Evolutionary conservation across 2,797 vertebrate species (phyloP).

Genomic region (Craterocephalus amniculus): DNA sequence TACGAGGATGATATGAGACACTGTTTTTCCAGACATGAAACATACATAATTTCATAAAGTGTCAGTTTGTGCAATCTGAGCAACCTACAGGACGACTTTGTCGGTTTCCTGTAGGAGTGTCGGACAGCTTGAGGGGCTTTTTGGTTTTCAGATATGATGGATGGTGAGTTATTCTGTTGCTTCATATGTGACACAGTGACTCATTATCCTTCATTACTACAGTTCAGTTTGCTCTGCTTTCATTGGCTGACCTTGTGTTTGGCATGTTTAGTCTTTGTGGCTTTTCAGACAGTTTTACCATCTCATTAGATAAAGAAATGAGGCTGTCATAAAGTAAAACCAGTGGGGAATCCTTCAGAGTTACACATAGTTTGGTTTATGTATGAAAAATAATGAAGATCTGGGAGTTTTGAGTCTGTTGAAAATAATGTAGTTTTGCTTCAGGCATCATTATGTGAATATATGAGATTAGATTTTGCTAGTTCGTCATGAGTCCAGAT

Average conservation of each 20-base stretch:
- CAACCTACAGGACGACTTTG: not conserved
- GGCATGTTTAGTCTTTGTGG: conserved; percentile 7
- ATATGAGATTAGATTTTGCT: too few species aligned
- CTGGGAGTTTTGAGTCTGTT: too few species aligned
- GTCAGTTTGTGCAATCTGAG: not conserved
- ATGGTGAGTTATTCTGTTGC: conserved; percentile 20
- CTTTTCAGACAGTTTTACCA: conserved; percentile 2
- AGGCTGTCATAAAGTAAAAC: not conserved
- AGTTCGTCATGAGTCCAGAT: too few species aligned
- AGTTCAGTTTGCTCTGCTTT: conserved; percentile 12
- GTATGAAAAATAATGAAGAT: too few species aligned
- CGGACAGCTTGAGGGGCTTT: conserved; percentile 1
- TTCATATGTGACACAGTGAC: conserved; percentile 35
- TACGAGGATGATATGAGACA: not conserved
- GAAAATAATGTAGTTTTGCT: too few species aligned
- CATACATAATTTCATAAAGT: conserved; percentile 3
- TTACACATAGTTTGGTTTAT: too few species aligned
- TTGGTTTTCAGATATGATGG: conserved; percentile 26
- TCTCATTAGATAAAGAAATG: conserved; percentile 10
- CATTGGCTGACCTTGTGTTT: not conserved
- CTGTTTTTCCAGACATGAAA: not conserved
- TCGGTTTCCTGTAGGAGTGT: not conserved
- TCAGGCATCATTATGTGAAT: too few species aligned
- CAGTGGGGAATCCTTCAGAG: too few species aligned
- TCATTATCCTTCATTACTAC: not conserved